Base-by-base conservation (phyloP, 2,888 invertebrate species). In the Cecidostiba fungosa region DNA sequence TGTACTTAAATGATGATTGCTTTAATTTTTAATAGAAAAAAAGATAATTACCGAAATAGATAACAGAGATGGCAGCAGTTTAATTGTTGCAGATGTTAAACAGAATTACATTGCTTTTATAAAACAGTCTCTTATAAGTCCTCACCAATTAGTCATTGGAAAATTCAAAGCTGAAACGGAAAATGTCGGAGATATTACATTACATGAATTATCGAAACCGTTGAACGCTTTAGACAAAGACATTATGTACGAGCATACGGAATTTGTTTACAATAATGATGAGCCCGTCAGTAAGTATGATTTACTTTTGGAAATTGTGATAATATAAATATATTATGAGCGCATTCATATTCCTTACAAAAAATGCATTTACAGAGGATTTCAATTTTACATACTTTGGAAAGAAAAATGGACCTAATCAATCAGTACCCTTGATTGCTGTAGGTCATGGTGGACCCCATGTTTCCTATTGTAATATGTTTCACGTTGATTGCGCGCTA, bases 371-470 rank as follows among this genome's bases (percentile, higher is more conserved):
- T 94, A 14, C 92, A 96, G 96, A 94, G 83, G 93, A 94, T 36
- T 96, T 96, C 90, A 95, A 95, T 82, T 96, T 95, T 29, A 94
- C 96, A 83, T 96, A 96, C 90, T 93, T 96, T 85, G 95, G 96
- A 0, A 96, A 96, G 0, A 93, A 94, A 77, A 89, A 89, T 1
- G 94, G 93, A 1, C 88, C 90, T 0, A 91, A 92, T 8, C 93
- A 94, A 87, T 94, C 94, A 77, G 91, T 95, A 47, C 97, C 97
- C 0, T 93, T 98, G 26, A 94, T 98, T 36, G 95, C 97, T n/a
- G 95, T 95, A 94, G 96, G 96, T 1, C 98, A 98, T 93, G 98
- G 98, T 73, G 98, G 98, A 0, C 98, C 98, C 0, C 97, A 98
- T 91, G 93, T 95, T 0, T 94, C 94, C 59, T 96, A 96, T 91